These are phyloP conservation scores for Marmota flaviventris DNA, from an alignment of 2,113 vertebrate genomes.

Conservation along the genomic window DNA sequence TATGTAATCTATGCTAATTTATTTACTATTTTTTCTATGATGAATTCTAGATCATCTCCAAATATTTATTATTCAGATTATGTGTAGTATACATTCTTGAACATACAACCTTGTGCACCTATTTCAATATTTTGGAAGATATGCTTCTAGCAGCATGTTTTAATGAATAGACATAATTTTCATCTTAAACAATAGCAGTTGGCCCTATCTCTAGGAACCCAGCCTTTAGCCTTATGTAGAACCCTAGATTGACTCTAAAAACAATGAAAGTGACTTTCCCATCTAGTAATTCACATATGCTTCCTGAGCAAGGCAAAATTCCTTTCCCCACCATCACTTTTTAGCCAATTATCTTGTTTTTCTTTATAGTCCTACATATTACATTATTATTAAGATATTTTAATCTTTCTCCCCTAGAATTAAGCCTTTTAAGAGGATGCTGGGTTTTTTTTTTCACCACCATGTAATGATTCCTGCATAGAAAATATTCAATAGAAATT, in stretches of 20 bases:
- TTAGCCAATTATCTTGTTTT: neutral
- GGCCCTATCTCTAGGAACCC: neutral
- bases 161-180: neutral
- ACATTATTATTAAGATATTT: neutral
- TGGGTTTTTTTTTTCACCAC: neutral
- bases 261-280: too few species aligned
- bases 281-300: neutral
- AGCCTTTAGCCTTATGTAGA: neutral
- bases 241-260: neutral
- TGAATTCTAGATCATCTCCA: neutral
- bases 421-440: neutral
- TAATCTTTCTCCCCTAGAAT: neutral
- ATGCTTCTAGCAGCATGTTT: neutral
- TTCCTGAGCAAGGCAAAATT: conserved; percentile 2
- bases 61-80: conserved; percentile 22
- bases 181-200: neutral
- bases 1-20: neutral
- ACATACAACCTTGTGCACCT: neutral
- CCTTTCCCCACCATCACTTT: neutral
- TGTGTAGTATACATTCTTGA: neutral
- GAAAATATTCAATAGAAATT: neutral
- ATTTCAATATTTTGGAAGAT: conserved; percentile 2
- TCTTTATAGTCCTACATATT: neutral
- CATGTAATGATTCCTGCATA: neutral
- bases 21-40: neutral